Conservation (phyloP, 2,888 invertebrate species). For the Cephus pulcher region DNA sequence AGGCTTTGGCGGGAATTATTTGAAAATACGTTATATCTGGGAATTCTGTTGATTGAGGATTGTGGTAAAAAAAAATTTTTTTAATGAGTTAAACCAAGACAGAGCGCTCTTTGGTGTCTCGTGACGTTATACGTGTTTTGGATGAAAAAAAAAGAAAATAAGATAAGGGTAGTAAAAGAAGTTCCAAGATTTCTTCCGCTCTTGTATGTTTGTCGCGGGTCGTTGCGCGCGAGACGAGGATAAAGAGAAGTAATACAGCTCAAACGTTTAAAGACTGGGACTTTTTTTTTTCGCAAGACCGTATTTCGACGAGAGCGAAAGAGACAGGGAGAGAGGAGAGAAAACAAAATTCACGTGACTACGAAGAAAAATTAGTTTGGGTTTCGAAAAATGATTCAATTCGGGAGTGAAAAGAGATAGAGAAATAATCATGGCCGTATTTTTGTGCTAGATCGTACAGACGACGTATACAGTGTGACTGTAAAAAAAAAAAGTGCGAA, state of each 20-base stretch:
- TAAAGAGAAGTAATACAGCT: conserved; percentile 26
- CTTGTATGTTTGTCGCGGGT: neutral
- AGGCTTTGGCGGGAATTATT: neutral
- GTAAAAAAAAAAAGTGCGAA: conserved; percentile 29
- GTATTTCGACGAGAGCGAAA: conserved; percentile 18
- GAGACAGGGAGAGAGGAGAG: conserved; percentile 26
- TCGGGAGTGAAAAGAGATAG: conserved; percentile 15
- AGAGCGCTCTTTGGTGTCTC: neutral
- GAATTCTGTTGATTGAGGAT: neutral
- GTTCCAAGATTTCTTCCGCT: neutral
- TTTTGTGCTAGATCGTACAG: conserved; percentile 52
- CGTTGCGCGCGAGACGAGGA: neutral
- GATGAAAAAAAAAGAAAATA: neutral
- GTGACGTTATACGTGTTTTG: neutral
- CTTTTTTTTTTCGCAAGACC: conserved; percentile 38
- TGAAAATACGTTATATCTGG: neutral
- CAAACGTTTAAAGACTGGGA: conserved; percentile 49
- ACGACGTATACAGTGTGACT: conserved; percentile 38
- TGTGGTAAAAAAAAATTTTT: neutral
- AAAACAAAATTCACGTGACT: neutral
- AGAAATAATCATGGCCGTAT: conserved; percentile 49
- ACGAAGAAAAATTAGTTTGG: neutral
- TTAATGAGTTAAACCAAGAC: neutral
- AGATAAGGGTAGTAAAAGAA: neutral
- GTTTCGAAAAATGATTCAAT: neutral